Base-by-base conservation (phyloP, 1,140 invertebrate genomes). In the Papilio aristodemus region DNA sequence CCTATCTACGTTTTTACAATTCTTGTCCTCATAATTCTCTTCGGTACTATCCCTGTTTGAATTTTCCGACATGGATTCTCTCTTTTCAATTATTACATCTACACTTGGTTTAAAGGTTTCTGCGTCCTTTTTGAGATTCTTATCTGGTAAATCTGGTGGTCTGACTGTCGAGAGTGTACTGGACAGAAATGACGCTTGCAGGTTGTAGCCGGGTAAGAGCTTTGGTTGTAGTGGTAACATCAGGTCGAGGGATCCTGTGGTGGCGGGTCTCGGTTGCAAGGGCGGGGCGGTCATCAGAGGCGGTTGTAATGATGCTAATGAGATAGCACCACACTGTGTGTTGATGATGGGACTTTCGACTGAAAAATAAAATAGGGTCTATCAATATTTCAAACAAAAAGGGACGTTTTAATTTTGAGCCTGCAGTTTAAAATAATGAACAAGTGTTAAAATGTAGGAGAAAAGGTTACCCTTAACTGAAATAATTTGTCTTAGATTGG, bases 161-260 rank as follows among this genome's bases (percentile, higher is more conserved):
- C 89, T 68, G n/a, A 91, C 87, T 41, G 87, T 91, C 14, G 89
- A 91, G 0, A 91, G 76, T 67, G 89, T 90, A 71, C 76, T 90
- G 73, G 89, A 88, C 17, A 91, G 75, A 78, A 82, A 91, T 67
- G 87, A 89, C 17, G 86, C 82, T 68, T 91, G 89, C 6, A 91
- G 80, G 79, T 90, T 88, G 74, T 90, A 92, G 8, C 91, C 91
- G 25, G 91, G 91, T 71, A 94, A 81, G 72, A 94, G 86, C 80
- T 94, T 94, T 50, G 94, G 92, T 92, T 95, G 94, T 17, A 95
- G 84, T 68, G 94, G 93, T 76, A 95, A 85, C 85, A 93, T 92
- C 46, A 94, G 90, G 80, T 94, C 94, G 70, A 93, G 83, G 77
- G 93, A 92, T 63, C 94, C 94, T 5, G 94, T 94, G 43, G 94